phyloP scores from a whole-genome alignment of 2,888 invertebrate species.

The Cephalotes varians region DNA sequence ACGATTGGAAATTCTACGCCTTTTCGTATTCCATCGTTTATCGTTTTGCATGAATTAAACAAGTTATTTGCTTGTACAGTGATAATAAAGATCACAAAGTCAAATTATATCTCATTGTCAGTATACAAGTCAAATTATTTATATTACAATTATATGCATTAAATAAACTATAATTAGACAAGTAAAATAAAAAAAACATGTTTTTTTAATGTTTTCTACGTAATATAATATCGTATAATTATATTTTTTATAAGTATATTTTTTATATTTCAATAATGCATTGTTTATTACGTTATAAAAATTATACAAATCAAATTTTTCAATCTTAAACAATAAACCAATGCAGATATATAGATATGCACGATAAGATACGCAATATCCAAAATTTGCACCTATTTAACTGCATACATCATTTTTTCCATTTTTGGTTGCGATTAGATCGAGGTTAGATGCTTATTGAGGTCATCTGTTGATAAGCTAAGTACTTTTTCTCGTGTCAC shows the following conservation, averaged over 20 bases:
- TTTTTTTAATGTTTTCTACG: neutral
- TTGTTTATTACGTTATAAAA: neutral
- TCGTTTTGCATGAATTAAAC: neutral
- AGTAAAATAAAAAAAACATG: neutral
- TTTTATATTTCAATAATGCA: neutral
- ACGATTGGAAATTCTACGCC: neutral
- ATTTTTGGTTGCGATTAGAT: constrained; percentile 33
- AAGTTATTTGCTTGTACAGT: constrained; percentile 1
- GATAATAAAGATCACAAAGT: constrained; percentile 29
- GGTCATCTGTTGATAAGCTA: constrained; percentile 47
- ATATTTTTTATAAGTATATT: neutral
- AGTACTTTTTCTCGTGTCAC: constrained; percentile 52
- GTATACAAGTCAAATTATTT: constrained; percentile 1
- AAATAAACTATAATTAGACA: neutral
- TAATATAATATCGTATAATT: neutral
- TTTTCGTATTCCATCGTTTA: neutral
- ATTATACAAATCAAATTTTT: neutral
- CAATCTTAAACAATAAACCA: too few relatives aligned
- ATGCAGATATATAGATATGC: neutral
- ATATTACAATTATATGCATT: neutral
- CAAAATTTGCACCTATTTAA: neutral
- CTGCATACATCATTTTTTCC: neutral
- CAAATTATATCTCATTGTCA: neutral
- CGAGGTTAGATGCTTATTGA: constrained; percentile 41
- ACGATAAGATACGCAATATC: neutral